Evolutionary conservation across 2,113 vertebrate species (phyloP).

Genomic region (Dipodomys spectabilis): DNA sequence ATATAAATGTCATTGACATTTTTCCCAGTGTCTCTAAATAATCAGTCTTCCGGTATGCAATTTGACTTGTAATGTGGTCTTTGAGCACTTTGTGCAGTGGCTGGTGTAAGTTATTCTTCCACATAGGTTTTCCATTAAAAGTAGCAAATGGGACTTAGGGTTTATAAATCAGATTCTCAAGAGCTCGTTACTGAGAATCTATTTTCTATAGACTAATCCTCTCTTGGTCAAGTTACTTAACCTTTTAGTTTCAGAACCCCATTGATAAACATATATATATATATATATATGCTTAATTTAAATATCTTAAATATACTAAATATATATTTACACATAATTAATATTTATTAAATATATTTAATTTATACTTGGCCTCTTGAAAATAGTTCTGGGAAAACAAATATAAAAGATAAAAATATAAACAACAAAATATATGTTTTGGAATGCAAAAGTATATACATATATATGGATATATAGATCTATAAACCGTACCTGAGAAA

Average conservation of each 20-base stretch:
- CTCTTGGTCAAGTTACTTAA: constrained; percentile 29
- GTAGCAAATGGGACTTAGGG: constrained; percentile 23
- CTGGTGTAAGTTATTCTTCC: constrained; percentile 3
- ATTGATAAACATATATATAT: constrained; percentile 33
- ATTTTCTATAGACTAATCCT: constrained; percentile 48
- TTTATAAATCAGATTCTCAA: constrained; percentile 52
- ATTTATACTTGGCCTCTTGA: constrained; percentile 22
- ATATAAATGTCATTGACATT: not conserved
- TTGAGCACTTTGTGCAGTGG: not conserved
- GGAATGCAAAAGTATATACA: not conserved
- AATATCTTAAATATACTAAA: not conserved
- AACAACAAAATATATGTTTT: not conserved
- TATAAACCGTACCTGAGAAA: not conserved
- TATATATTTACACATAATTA: not conserved
- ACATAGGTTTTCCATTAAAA: not conserved
- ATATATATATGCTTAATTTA: too few species aligned
- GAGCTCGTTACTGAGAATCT: constrained; percentile 21
- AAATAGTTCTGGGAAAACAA: not conserved
- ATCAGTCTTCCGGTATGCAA: not conserved
- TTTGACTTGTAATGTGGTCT: constrained; percentile 22
- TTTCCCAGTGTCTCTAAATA: not conserved
- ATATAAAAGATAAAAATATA: constrained; percentile 44
- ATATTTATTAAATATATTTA: constrained; percentile 39
- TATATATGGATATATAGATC: not conserved
- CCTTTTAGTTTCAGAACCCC: not conserved